Base-by-base conservation (phyloP, 1,140 invertebrate genomes). In the Philopotamus ludificatus region DNA sequence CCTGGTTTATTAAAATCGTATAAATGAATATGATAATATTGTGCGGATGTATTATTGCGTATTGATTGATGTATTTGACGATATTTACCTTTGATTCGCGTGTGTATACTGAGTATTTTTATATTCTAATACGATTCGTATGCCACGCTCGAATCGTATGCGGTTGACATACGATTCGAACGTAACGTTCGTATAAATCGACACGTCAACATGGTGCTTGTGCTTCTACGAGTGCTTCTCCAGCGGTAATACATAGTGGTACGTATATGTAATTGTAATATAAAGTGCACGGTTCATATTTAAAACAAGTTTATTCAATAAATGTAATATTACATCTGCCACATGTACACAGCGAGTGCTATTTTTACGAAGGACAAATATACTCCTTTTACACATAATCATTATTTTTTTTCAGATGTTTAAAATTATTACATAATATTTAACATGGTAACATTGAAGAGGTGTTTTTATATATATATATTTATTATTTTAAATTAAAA, bases 221-320 rank as follows among this genome's bases (percentile, higher is more conserved):
- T 70, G 68, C 61, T 58, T 63, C 68, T 70, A 70, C 68, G n/a
- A 12, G 64, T 66, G 68, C 60, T 65, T 66, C 50, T 61, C 28
- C 42, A 34, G 57, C 57, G 44, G 28, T 15, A 60, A 34, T 60
- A 60, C 25, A 25, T 63, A 59, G 67, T 69, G 67, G 51, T 58
- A 3, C 22, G 10, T 53, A 21, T 53, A 16, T 53, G 16, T 44
- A 23, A 54, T 41, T 49, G 15, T 9, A 63, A 67, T 67, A 67
- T 59, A 63, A 66, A 70, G 68, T 70, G 68, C 68, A 22, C 21
- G 22, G 53, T 66, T 53, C 42, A 61, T 66, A 61, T 66, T 66
- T 70, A 54, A 63, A 70, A 70, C 63, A 63, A 64, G 54, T 70
- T 70, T 70, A 70, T 70, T 70, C 59, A 58, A 66, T 66, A 60